Percentiles rank a stretch among this genome's conserved stretches.
phyloP scores from a whole-genome alignment of 2,113 vertebrate genomes.

The Corythaixoides concolor region DNA sequence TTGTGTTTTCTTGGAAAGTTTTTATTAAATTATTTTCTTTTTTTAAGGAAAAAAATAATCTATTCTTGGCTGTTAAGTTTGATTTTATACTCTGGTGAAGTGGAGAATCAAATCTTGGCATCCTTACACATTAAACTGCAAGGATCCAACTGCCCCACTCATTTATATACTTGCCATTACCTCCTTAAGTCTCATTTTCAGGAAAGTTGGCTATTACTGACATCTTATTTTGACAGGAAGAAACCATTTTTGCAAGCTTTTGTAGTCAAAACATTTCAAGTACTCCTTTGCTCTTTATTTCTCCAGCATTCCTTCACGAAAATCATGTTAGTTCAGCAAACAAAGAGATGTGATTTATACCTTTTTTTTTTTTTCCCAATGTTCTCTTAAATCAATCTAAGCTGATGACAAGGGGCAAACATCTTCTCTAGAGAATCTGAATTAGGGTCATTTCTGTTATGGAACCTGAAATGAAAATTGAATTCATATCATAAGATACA shows the following conservation, averaged over 20 bases:
- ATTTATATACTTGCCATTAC: not conserved
- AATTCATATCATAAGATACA: not conserved
- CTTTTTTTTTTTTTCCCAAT: not conserved
- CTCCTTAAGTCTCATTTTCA: not conserved
- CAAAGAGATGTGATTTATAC: not conserved
- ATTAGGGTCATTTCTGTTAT: slow-evolving; percentile 28
- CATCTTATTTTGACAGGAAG: not conserved
- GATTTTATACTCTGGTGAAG: not conserved
- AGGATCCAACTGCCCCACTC: not conserved
- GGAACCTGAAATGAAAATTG: slow-evolving; percentile 10
- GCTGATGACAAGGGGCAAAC: not conserved
- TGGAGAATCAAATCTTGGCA: not conserved
- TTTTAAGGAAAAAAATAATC: not conserved
- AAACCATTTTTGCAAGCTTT: not conserved
- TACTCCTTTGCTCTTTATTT: not conserved
- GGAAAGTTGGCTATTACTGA: not conserved
- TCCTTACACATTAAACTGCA: not conserved
- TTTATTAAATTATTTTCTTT: not conserved
- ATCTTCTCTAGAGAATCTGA: not conserved
- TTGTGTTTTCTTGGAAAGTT: not conserved
- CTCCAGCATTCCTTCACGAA: not conserved
- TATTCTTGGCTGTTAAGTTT: fast-evolving
- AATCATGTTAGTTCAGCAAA: not conserved
- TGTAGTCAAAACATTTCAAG: not conserved
- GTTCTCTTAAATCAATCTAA: slow-evolving; percentile 35